A percentile compares a stretch with the other conserved stretches of the same genome.
These are phyloP conservation scores for Charaxes varanes DNA, from an alignment of 1,140 invertebrate species.

Conservation along the genomic window DNA sequence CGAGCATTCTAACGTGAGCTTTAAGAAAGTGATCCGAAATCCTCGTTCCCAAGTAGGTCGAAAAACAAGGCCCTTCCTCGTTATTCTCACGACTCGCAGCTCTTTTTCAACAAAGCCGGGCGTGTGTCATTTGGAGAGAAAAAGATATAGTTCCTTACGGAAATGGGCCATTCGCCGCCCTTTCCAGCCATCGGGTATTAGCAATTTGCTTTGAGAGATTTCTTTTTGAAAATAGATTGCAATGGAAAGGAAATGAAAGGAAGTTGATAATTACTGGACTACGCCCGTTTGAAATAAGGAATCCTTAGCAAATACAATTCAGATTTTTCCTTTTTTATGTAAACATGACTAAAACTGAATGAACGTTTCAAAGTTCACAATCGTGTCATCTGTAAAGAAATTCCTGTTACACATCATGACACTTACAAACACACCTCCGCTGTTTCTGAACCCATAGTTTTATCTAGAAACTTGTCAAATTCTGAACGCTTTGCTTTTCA, in stretches of 20 bases:
- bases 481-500: too few species aligned
- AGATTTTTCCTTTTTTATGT: too few species aligned
- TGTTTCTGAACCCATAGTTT: too few species aligned
- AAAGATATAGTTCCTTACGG: conserved; percentile 40
- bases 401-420: too few species aligned
- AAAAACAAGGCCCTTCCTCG: conserved; percentile 14
- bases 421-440: too few species aligned
- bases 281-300: too few species aligned
- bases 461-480: too few species aligned
- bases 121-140: conserved; percentile 19
- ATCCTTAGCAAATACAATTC: too few species aligned
- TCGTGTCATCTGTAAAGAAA: too few species aligned
- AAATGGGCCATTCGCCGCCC: conserved; percentile 42
- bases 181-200: conserved; percentile 41
- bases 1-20: background rate
- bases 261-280: too few species aligned
- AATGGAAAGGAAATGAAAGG: conserved; percentile 1
- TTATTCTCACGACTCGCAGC: conserved; percentile 13
- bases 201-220: conserved; percentile 42
- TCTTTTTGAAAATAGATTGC: conserved; percentile 7
- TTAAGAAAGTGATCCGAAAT: conserved; percentile 3
- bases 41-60: conserved; percentile 13
- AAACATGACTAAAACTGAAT: too few species aligned
- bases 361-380: too few species aligned
- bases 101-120: conserved; percentile 9